Percentiles rank a stretch among this genome's conserved stretches.
Evolutionary conservation across 2,113 vertebrate species (phyloP).

Genomic region (Ptyas mucosa): DNA sequence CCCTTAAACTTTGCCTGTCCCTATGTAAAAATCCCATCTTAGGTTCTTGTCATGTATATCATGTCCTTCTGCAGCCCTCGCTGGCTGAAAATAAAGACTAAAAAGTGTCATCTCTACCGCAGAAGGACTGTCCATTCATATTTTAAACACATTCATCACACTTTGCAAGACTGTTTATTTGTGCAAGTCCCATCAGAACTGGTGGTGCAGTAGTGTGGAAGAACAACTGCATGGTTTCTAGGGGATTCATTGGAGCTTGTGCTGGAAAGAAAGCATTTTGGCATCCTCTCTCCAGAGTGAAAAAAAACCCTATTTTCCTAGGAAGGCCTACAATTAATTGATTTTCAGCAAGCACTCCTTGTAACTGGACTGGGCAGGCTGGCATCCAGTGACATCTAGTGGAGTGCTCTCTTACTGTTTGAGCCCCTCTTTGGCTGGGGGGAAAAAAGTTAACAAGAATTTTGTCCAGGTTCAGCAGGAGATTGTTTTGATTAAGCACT

Average conservation of each 20-base stretch:
- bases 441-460: background rate
- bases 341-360: background rate
- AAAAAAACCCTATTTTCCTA: background rate
- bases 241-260: no score
- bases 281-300: background rate
- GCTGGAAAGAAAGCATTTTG: background rate
- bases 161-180: background rate
- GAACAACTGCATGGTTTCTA: background rate
- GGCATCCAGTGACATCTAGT: conserved; percentile 31
- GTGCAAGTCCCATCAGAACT: background rate
- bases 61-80: background rate
- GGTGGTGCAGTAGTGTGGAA: background rate
- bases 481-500: background rate
- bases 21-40: background rate
- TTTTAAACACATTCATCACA: background rate
- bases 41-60: background rate
- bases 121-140: background rate
- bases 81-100: background rate
- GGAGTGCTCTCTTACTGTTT: background rate
- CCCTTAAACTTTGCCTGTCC: background rate
- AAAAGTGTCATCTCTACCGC: background rate
- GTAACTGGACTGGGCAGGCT: background rate
- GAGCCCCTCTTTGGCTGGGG: background rate
- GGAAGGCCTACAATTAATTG: background rate
- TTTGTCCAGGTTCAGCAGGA: background rate